Base-by-base conservation (phyloP, 2,797 vertebrate genomes). In the Capromys pilorides region DNA sequence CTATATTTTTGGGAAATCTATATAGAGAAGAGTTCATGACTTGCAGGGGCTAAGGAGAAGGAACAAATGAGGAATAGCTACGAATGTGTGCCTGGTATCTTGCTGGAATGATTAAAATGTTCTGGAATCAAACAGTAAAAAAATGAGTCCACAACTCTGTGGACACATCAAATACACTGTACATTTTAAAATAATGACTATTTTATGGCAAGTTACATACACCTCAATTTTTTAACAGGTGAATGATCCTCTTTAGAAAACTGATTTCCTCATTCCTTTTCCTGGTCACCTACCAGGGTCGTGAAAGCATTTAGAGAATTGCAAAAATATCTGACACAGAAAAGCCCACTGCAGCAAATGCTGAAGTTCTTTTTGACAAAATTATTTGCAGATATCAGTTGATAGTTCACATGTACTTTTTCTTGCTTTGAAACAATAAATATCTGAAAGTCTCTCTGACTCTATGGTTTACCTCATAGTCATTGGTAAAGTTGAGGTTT, bases 381-480 rank as follows among this genome's bases (percentile, higher is more conserved):
- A 78, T 89, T 89, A 89, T 88, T 90, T 93, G 88, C 6, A 84
- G 39, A 10, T 83, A 92, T 54, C 51, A 54, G 51, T 22, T 73
- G 79, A 93, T 2, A 77, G 12, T 78, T 61, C 26, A 79, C 24
- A 94, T 88, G 6, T 80, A 66, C 84, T 88, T 93, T 82, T 82
- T 95, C 79, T 78, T 96, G 85, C 54, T 67, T 96, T 81, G 86
- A 88, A 94, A 83, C 21, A 93, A 51, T 91, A 79, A 93, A 88
- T 59, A 64, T 57, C 71, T 91, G 75, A 78, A 96, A 93, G 36
- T 66, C 88, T 71, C 51, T 54, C 92, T 83, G 64, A 96, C 64
- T 79, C 91, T 81, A 90, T 85, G 31, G 88, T 80, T 80, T 95
- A 90, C 31, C 36, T 78, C 59, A 57, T 0, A 82, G 59, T 86